Percentiles rank a stretch among this genome's conserved stretches.
phyloP scores from a whole-genome alignment of 64 coral and sea anemone species.

The Montipora efflorescens region DNA sequence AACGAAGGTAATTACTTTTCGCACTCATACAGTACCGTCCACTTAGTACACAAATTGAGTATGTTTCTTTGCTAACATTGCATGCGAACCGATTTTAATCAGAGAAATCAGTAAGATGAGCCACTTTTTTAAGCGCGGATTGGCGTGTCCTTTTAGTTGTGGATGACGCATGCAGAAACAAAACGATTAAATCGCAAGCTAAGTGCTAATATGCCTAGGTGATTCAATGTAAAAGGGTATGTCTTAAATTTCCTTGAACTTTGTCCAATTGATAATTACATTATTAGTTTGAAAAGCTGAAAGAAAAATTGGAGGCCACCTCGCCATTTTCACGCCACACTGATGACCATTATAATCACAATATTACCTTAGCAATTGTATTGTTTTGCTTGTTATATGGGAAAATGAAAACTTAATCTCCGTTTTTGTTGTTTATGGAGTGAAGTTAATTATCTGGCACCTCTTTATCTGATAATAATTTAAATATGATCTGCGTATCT shows the following conservation, averaged over 20 bases:
- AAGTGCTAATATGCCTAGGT: no score
- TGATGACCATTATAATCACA: neutral
- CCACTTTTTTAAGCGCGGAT: no score
- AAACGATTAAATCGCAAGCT: no score
- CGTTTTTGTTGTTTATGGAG: neutral
- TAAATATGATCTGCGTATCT: neutral
- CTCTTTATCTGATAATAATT: neutral
- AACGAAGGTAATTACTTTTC: slow-evolving; percentile 42
- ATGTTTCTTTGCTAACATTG: neutral
- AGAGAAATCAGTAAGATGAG: neutral
- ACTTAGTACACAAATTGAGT: neutral
- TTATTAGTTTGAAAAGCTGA: no score
- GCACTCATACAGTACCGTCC: neutral
- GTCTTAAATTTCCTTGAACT: no score
- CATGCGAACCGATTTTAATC: neutral
- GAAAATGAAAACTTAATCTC: neutral
- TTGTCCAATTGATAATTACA: no score
- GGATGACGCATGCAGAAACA: no score
- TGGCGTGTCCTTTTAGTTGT: no score
- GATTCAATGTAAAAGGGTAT: no score
- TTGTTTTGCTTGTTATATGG: neutral
- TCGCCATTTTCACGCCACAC: no score
- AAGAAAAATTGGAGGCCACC: no score
- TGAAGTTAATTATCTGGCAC: neutral
- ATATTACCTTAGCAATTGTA: neutral